Evolutionary conservation across 2,113 vertebrate genomes (phyloP).

Genomic region (Enhydra lutris): DNA sequence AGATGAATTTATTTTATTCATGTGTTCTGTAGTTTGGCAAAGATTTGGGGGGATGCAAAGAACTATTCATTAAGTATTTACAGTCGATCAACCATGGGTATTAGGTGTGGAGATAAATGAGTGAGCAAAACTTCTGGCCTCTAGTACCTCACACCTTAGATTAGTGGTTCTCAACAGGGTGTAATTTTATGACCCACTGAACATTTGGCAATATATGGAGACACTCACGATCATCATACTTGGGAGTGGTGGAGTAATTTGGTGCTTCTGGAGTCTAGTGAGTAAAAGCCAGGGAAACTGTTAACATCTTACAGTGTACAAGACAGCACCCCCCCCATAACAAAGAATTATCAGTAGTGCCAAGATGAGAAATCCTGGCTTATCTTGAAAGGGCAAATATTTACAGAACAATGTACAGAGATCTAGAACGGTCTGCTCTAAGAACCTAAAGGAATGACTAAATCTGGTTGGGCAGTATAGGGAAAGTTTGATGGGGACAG

Average conservation of each 20-base stretch:
- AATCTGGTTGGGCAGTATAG: neutral
- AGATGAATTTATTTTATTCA: neutral
- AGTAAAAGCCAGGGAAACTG: neutral
- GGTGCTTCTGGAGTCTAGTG: neutral
- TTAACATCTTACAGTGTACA: neutral
- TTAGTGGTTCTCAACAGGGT: neutral
- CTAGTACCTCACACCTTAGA: neutral
- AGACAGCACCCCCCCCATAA: fast-evolving
- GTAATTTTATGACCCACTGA: neutral
- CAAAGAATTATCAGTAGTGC: neutral
- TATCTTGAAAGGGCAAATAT: neutral
- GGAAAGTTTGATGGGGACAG: neutral
- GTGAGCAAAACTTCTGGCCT: neutral
- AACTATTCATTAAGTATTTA: neutral
- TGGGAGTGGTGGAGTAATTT: neutral
- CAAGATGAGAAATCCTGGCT: neutral
- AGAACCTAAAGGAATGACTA: neutral
- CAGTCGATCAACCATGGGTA: neutral
- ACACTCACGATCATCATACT: neutral
- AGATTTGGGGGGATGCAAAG: neutral
- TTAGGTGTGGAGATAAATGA: neutral
- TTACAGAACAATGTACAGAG: neutral
- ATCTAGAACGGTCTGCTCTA: neutral
- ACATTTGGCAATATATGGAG: neutral
- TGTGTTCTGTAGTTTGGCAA: neutral